Base-by-base conservation (phyloP, 2,888 invertebrate genomes). In the Stegana nigrithorax region DNA sequence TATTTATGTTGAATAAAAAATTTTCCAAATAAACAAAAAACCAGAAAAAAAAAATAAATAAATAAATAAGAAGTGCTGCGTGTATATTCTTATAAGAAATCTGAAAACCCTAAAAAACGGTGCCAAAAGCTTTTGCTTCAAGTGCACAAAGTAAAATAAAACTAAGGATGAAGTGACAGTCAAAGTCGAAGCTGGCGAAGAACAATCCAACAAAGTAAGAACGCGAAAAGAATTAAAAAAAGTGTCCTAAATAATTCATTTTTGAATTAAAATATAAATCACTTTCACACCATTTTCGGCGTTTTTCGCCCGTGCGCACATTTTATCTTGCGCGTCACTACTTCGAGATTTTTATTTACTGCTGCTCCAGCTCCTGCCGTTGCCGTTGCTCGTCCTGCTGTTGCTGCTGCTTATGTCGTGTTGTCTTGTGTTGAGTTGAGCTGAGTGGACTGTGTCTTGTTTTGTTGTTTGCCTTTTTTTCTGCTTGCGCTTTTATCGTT, bases 211-310 rank as follows among this genome's bases (percentile, higher is more conserved):
- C 36, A 53, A 32, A n/a, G 29, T n/a, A n/a, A n/a, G n/a, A n/a
- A n/a, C n/a, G n/a, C n/a, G 29, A 75, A 76, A 70, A 67, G 74
- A 71, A 73, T 79, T 77, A 78, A 76, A 80, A n/a, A n/a, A 80
- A 81, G 71, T 78, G 75, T 69, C 71, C 71, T 81, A 78, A 81
- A 80, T 80, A 80, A 80, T 80, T 81, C 78, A 81, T 80, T 81
- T 78, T 71, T 68, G 74, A 81, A 80, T 75, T 81, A 75, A 77
- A 78, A 80, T 79, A 80, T 80, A 81, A 80, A 80, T 80, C 80
- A 81, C 81, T 77, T 80, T 79, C 80, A 73, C 77, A 77, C 76
- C 75, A 77, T 79, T 73, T 76, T 53, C 10, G 36, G 14, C 10
- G 10, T 79, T 73, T 76, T 53, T 10, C 12, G 14, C 10, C 4